Conservation (phyloP, 2,888 invertebrate species). For the Aphidoletes aphidimyza region DNA sequence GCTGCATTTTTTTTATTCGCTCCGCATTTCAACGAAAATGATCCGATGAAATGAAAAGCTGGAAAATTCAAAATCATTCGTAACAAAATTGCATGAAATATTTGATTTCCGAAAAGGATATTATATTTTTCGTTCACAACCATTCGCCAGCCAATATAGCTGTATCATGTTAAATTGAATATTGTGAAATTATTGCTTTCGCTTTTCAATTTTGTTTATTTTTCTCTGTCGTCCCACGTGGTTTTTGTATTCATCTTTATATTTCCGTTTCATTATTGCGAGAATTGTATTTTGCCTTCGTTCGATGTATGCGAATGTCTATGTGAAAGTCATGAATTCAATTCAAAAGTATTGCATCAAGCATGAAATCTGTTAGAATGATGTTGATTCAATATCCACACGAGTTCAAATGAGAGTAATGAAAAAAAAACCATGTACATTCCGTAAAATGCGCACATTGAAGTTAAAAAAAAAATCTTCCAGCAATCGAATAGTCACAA, state of each 20-base stretch:
- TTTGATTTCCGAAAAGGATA: conserved; percentile 34
- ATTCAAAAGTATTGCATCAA: background rate
- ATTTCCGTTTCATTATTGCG: background rate
- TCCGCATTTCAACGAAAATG: background rate
- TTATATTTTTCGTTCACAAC: background rate
- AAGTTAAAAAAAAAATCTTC: background rate
- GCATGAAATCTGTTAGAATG: background rate
- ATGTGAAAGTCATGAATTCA: background rate
- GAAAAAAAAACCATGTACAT: no score
- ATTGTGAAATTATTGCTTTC: background rate
- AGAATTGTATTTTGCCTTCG: background rate
- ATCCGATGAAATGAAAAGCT: background rate
- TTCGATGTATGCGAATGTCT: background rate
- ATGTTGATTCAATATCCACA: background rate
- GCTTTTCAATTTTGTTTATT: background rate
- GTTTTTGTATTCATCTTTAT: background rate
- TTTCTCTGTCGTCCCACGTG: no score
- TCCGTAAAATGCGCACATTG: background rate
- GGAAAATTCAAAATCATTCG: background rate
- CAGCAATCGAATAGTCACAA: conserved; percentile 27
- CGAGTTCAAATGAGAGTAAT: no score
- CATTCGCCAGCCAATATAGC: background rate
- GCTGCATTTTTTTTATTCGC: background rate
- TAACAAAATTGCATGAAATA: background rate
- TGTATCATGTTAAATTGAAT: conserved; percentile 29